Evolutionary conservation across 2,888 invertebrate genomes (phyloP).

Genomic region (Zele albiditarsus): DNA sequence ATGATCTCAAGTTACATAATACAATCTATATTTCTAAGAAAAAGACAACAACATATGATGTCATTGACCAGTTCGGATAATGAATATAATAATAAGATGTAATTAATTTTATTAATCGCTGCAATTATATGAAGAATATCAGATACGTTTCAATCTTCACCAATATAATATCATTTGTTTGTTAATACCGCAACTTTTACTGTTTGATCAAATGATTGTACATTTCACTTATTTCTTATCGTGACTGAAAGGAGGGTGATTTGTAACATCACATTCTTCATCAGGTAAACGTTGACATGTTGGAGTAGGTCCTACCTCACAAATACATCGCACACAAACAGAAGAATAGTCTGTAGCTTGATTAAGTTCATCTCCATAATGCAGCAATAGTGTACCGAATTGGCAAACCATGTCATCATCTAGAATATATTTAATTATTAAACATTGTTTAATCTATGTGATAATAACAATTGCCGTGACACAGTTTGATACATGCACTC

Average conservation of each 20-base stretch:
- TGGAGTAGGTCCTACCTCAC: slow-evolving; percentile 62
- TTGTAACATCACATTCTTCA: slow-evolving; percentile 53
- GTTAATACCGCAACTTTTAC: no score
- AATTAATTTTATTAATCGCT: not conserved
- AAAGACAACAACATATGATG: not conserved
- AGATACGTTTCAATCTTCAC: no score
- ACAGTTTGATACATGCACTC: no score
- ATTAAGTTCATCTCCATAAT: slow-evolving; percentile 58
- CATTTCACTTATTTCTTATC: not conserved
- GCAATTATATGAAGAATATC: not conserved
- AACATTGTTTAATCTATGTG: not conserved
- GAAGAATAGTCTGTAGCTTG: slow-evolving; percentile 53
- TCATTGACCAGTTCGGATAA: not conserved
- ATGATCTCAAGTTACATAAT: no score
- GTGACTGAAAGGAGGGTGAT: slow-evolving; percentile 41
- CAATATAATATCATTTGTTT: no score
- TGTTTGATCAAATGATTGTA: no score
- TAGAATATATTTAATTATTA: not conserved
- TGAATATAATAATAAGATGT: not conserved
- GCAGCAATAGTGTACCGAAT: slow-evolving; percentile 60
- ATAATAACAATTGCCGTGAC: not conserved
- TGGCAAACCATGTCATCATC: slow-evolving; percentile 38
- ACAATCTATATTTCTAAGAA: not conserved
- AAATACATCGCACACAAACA: slow-evolving; percentile 59
- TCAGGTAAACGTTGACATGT: slow-evolving; percentile 59